Evolutionary conservation across 2,888 invertebrate genomes (phyloP).

Genomic region (Pristionchus arcanus): DNA sequence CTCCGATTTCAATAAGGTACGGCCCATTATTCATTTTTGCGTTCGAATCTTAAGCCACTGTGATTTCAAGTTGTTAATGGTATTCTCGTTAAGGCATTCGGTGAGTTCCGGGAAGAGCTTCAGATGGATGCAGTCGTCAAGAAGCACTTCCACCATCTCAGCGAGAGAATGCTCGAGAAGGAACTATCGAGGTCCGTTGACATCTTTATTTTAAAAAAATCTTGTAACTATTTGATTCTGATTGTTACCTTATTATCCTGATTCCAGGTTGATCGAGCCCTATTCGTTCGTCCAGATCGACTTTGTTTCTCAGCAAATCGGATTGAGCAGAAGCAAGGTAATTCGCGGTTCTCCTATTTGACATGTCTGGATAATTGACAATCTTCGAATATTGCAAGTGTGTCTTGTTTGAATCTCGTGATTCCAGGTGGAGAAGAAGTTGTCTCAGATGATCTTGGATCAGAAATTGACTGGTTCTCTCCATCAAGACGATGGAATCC

Average conservation of each 20-base stretch:
- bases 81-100: conserved; percentile 84
- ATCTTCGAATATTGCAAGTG: not conserved
- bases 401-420: too few relatives aligned
- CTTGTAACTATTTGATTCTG: not conserved
- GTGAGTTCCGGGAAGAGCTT: conserved; percentile 89
- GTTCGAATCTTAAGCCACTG: not conserved
- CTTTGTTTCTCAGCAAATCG: conserved; percentile 76
- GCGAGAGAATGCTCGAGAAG: conserved; percentile 99
- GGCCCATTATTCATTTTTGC: conserved; percentile 77
- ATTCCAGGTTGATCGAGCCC: conserved; percentile 96
- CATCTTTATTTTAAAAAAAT: not conserved
- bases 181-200: conserved; percentile 84
- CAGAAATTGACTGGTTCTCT: conserved; percentile 89
- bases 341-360: too few relatives aligned
- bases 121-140: conserved; percentile 93
- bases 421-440: conserved; percentile 92
- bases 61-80: not conserved
- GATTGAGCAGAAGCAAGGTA: conserved; percentile 79
- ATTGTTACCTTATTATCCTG: not conserved
- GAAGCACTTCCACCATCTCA: conserved; percentile 95
- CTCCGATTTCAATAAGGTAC: conserved; percentile 90
- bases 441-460: conserved; percentile 99
- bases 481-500: conserved; percentile 97
- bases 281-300: conserved; percentile 91
- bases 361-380: too few relatives aligned